Evolutionary conservation across 1,140 invertebrate species (phyloP), one percentile per base, ranked within the genome.

Genomic region (Papilio polyxenes): DNA sequence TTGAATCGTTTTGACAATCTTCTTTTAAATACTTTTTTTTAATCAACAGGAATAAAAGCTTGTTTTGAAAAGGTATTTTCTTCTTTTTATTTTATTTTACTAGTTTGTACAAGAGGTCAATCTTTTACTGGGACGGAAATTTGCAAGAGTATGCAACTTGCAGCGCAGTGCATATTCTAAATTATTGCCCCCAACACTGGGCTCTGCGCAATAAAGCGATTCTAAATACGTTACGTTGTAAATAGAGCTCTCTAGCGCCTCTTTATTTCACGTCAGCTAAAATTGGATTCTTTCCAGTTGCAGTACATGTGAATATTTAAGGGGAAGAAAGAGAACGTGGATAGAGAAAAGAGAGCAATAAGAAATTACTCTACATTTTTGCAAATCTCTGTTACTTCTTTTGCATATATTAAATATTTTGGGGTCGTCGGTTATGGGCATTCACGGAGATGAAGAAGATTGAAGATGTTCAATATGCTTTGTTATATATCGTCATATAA

Each of bases 241-340:
- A 69, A 69, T 69, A 69, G 65, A 69, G 65, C 11, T 69, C 65
- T 69, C 23, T 15, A 37, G 65, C 65, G 65, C 23, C 65, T 69
- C 23, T 69, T 69, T 69, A 69, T 69, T 69, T 69, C 65, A 69
- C 65, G 65, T 69, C 23, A 15, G 65, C 65, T 37, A 69, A 69
- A 62, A 69, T 69, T 69, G 65, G 65, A 69, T 69, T 69, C 23
- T 69, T 65, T 31, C 62, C 62, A 69, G 13, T 8, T 20, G 23
- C 65, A 69, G 23, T 31, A 69, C 10, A 65, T 69, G 65, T 69
- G 23, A 37, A 37, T 69, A 37, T 37, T 69, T 37, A 31, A 23
- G 59, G 10, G 20, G 10, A 9, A 65, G 20, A 59, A 59, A 59
- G n/a, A 59, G 13, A 59, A 8, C n/a, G 31, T 13, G n/a, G 51